phyloP scores from a whole-genome alignment of 2,888 invertebrate genomes.

The Andrena bucephala region DNA sequence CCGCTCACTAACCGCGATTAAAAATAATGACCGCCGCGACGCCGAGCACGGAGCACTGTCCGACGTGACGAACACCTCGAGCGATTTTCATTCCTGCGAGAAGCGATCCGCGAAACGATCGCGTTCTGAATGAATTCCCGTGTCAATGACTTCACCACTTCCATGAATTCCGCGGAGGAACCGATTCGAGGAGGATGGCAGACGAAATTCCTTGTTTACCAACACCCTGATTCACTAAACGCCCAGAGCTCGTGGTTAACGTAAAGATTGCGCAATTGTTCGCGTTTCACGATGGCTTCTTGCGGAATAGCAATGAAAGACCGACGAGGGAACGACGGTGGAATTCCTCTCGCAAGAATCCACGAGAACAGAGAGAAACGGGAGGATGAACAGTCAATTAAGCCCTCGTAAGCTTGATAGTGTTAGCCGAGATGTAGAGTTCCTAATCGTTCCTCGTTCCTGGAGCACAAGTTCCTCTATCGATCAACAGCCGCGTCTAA shows the following conservation, averaged over 20 bases:
- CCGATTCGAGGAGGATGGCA: neutral
- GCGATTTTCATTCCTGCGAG: neutral
- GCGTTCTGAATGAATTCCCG: neutral
- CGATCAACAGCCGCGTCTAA: conserved; percentile 14
- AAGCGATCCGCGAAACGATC: neutral
- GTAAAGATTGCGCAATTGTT: neutral
- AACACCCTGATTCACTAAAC: too few species aligned
- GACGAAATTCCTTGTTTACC: neutral
- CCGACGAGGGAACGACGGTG: neutral
- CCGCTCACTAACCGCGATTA: conserved; percentile 39
- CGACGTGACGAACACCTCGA: neutral
- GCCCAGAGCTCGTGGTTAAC: neutral
- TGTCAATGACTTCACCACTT: neutral
- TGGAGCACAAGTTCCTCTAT: neutral
- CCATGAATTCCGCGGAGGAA: neutral
- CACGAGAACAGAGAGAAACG: neutral
- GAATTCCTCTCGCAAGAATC: neutral
- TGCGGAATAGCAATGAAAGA: neutral
- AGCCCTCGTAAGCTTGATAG: neutral
- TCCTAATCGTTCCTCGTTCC: neutral
- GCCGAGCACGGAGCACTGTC: neutral
- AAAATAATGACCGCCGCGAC: conserved; percentile 32
- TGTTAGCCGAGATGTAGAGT: neutral
- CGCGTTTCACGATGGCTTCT: neutral
- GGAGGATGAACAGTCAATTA: neutral